Base-by-base conservation (phyloP, 2,113 vertebrate genomes). In the Callipepla californica region DNA sequence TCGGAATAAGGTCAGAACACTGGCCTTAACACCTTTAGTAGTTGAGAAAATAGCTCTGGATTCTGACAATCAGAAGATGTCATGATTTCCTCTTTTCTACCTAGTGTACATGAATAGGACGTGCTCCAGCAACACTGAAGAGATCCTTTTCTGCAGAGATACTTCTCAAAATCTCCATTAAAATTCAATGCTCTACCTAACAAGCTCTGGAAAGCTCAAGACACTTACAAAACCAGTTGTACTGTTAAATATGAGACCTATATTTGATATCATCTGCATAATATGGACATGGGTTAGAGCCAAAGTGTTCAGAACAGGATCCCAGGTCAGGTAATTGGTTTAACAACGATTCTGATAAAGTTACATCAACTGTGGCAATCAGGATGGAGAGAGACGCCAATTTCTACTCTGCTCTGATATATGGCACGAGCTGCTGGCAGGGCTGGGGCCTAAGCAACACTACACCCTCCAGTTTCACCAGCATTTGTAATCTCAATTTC, bases 1-100 rank as follows among this genome's bases (percentile, higher is more conserved):
- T 92, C 84, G 95, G 87, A 96, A 95, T 91, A 89, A 80, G 91
- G 89, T 91, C 96, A 96, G 94, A 77, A 89, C 79, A 95, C 38
- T 82, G 91, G 76, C 80, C 87, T 92, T 91, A 95, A 87, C 91
- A 93, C 87, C 85, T 89, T 72, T 59, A 92, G 85, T 87, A 88
- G 85, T 92, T 80, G 50, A 92, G 87, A 93, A 95, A 96, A 91
- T 30, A 72, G 67, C 75, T 96, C 92, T 96, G 89, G 92, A 91
- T 81, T 95, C 78, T 57, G 87, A 89, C 55, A 78, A 92, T 85
- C 91, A 74, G 55, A 85, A 95, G 91, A 89, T 77, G 85, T 74
- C 25, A 70, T 78, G 80, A 94, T 93, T 89, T 78, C 73, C 78
- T 82, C 92, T 87, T 40, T 69, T 75, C 67, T 76, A 40, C 86